These are phyloP conservation scores for Chrysocyon brachyurus DNA, from an alignment of 2,797 vertebrate genomes.

Conservation along the genomic window DNA sequence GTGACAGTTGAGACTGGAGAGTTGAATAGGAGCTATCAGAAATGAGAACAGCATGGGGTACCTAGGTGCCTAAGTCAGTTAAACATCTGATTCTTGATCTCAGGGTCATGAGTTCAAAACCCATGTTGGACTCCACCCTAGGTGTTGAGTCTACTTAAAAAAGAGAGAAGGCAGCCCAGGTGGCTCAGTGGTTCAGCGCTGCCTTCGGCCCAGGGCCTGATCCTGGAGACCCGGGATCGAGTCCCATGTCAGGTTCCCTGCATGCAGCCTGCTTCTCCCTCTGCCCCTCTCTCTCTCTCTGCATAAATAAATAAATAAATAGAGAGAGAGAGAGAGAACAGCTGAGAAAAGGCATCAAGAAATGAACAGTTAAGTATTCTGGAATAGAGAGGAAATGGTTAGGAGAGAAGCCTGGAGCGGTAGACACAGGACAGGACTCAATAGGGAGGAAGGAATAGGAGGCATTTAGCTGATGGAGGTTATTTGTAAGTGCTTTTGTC, in stretches of 20 bases:
- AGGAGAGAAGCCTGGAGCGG: not conserved
- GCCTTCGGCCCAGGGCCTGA: no score
- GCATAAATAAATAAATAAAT: no score
- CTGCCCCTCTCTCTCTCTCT: no score
- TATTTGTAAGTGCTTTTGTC: not conserved
- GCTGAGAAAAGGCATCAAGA: not conserved
- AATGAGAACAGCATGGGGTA: not conserved
- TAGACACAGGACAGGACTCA: not conserved
- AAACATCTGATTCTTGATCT: not conserved
- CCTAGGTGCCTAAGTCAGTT: not conserved
- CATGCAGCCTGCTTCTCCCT: no score
- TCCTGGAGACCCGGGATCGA: no score
- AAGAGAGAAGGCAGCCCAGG: no score
- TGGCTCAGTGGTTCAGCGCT: no score
- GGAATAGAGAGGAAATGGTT: not conserved
- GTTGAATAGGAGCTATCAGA: not conserved
- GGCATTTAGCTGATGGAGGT: not conserved
- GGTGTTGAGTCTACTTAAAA: not conserved
- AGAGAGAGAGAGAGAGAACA: not conserved
- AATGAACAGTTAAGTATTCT: not conserved
- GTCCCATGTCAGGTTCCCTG: no score
- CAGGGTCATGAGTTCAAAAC: not conserved
- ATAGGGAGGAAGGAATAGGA: not conserved
- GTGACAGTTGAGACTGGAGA: not conserved
- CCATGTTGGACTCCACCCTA: no score